Conservation (phyloP, 2,797 vertebrate genomes). For the Melanotaenia maccullochi region DNA sequence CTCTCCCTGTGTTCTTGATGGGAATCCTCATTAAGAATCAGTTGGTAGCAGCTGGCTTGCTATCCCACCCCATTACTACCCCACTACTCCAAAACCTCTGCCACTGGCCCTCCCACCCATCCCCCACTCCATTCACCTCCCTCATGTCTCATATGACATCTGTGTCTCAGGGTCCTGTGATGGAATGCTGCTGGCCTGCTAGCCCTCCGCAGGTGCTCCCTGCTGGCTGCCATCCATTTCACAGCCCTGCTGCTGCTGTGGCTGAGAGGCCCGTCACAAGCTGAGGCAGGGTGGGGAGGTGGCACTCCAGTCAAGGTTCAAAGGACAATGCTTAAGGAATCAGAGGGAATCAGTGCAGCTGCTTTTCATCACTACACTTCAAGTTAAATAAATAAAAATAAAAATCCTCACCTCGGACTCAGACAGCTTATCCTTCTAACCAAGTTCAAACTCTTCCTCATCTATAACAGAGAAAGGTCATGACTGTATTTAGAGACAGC, state of each 20-base stretch:
- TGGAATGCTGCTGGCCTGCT: conserved; percentile 79
- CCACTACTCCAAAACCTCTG: conserved; percentile 68
- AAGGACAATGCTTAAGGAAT: conserved; percentile 60
- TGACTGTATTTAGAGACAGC: conserved; percentile 56
- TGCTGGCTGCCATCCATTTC: conserved; percentile 60
- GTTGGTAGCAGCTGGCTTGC: conserved; percentile 77
- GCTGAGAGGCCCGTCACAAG: conserved; percentile 55
- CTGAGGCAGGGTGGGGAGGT: not conserved
- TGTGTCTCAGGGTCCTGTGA: conserved; percentile 79
- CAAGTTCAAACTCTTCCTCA: conserved; percentile 33
- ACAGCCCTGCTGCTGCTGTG: conserved; percentile 32
- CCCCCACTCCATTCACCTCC: conserved; percentile 69
- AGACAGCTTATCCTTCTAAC: conserved; percentile 31
- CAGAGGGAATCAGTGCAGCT: conserved; percentile 56
- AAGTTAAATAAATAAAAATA: conserved; percentile 23
- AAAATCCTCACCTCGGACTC: conserved; percentile 38
- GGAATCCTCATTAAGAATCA: conserved; percentile 76
- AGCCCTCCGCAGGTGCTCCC: conserved; percentile 80
- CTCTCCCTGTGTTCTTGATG: conserved; percentile 70
- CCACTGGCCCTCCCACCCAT: conserved; percentile 41
- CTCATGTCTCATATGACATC: conserved; percentile 78
- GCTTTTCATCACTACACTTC: conserved; percentile 68
- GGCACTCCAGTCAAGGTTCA: conserved; percentile 58
- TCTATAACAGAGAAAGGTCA: conserved; percentile 47
- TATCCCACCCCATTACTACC: conserved; percentile 68